phyloP scores from a whole-genome alignment of 2,888 invertebrate genomes.

The Drosophila setosimentum region DNA sequence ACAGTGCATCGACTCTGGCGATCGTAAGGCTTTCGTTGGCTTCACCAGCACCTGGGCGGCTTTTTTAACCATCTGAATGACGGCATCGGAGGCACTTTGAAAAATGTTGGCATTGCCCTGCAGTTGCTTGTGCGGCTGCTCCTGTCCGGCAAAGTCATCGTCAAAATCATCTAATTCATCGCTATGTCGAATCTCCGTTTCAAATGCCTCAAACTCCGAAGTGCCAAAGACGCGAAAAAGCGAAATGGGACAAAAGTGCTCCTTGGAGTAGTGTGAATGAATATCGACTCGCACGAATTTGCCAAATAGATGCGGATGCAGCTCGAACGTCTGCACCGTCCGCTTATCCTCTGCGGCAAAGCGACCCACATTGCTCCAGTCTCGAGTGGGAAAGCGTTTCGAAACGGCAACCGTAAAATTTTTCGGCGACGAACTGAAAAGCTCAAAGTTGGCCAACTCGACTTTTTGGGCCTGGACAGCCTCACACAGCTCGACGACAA shows the following conservation, averaged over 20 bases:
- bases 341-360: slow-evolving; percentile 95
- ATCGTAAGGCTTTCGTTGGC: slow-evolving; percentile 84
- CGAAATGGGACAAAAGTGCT: slow-evolving; percentile 99
- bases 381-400: slow-evolving; percentile 95
- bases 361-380: slow-evolving; percentile 95
- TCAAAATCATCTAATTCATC: slow-evolving; percentile 90
- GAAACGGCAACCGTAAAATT: slow-evolving; percentile 95
- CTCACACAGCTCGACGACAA: slow-evolving; percentile 99
- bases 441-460: slow-evolving; percentile 98
- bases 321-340: slow-evolving; percentile 93
- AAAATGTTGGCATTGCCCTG: slow-evolving; percentile 89
- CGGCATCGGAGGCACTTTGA: slow-evolving; percentile 95
- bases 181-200: slow-evolving; percentile 91
- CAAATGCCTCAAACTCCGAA: slow-evolving; percentile 95
- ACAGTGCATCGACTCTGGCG: slow-evolving; percentile 85
- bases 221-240: slow-evolving; percentile 97
- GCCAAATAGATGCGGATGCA: slow-evolving; percentile 93
- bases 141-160: slow-evolving; percentile 85
- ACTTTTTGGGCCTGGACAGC: slow-evolving; percentile 97
- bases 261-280: slow-evolving; percentile 96
- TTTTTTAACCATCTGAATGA: slow-evolving; percentile 96
- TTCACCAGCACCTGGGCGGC: slow-evolving; percentile 94
- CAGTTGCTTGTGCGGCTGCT: slow-evolving; percentile 47
- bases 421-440: slow-evolving; percentile 98
- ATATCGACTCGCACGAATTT: slow-evolving; percentile 96